These are phyloP conservation scores for Euborellia annulipes DNA, from an alignment of 1,140 invertebrate species.

Conservation along the genomic window DNA sequence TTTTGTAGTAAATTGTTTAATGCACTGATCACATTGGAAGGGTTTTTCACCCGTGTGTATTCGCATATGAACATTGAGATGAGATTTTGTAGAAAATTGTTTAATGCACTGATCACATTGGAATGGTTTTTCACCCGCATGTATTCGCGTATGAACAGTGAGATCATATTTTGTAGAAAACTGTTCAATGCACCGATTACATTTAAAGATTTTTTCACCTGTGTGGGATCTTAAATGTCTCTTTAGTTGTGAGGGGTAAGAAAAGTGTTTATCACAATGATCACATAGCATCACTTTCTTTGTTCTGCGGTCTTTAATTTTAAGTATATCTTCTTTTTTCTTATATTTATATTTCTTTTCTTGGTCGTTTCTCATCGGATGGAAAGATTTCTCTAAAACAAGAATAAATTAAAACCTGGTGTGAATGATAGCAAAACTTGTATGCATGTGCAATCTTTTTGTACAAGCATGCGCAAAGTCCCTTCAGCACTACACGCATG, in stretches of 20 bases:
- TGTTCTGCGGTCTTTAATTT: too few relatives aligned
- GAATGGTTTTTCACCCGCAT: constrained; percentile 10
- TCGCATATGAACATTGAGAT: constrained; percentile 9
- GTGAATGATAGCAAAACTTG: too few relatives aligned
- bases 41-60: constrained; percentile 15
- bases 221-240: constrained; percentile 12
- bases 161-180: constrained; percentile 1
- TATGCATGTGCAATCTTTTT: too few relatives aligned
- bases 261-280: constrained; percentile 15
- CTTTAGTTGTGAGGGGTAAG: constrained; percentile 11
- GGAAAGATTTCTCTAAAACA: too few relatives aligned
- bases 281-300: too few relatives aligned
- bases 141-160: neutral
- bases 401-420: too few relatives aligned
- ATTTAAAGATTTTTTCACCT: constrained; percentile 2
- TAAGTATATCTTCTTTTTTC: too few relatives aligned
- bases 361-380: too few relatives aligned
- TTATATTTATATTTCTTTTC: too few relatives aligned
- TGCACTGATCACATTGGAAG: constrained; percentile 15
- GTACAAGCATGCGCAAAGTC: too few relatives aligned
- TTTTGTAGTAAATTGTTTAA: constrained; percentile 13
- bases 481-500: too few relatives aligned
- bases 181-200: constrained; percentile 2
- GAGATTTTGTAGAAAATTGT: constrained; percentile 7
- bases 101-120: constrained; percentile 8